phyloP scores from a whole-genome alignment of 2,113 vertebrate genomes.

The Melanotaenia duboulayi region DNA sequence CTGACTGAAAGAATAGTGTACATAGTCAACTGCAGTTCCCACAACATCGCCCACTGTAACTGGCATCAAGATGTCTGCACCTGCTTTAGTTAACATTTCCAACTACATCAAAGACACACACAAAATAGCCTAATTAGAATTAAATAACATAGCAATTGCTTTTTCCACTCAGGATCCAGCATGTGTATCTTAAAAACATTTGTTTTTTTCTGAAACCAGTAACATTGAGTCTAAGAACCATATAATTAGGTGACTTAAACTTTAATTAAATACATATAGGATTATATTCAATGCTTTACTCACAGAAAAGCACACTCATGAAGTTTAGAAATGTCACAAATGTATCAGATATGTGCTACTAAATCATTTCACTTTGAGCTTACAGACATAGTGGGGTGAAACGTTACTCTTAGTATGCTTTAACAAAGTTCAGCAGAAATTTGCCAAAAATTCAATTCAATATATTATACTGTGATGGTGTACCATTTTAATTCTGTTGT shows the following conservation, averaged over 20 bases:
- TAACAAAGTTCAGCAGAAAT: no score
- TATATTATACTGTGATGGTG: background rate
- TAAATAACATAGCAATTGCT: no score
- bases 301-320: background rate
- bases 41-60: conserved; percentile 73
- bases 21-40: conserved; percentile 87
- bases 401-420: background rate
- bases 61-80: conserved; percentile 85
- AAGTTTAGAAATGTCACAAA: background rate
- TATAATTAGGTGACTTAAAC: background rate
- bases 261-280: no score
- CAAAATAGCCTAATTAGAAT: background rate
- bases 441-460: background rate
- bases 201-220: background rate
- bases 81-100: conserved; percentile 77
- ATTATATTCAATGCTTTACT: no score
- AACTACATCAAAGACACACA: conserved; percentile 73
- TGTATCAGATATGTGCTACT: background rate
- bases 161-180: background rate
- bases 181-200: background rate
- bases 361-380: background rate
- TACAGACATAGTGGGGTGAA: background rate
- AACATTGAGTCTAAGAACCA: background rate
- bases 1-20: conserved; percentile 84
- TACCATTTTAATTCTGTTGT: conserved; percentile 84